phyloP scores from a whole-genome alignment of 2,888 invertebrate species.

The Apotomis turbidana region DNA sequence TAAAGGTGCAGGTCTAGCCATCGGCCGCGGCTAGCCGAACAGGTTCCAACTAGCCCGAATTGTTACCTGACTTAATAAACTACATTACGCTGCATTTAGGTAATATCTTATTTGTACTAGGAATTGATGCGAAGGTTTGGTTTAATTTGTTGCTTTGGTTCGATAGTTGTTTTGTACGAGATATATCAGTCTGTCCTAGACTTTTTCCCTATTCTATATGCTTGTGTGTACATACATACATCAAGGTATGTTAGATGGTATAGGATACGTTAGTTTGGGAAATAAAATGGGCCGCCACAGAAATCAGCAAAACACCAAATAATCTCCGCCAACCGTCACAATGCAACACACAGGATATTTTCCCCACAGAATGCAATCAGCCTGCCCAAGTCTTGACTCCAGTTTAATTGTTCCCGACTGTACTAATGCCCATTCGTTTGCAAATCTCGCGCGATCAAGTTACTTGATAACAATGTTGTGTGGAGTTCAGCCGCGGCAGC shows the following conservation, averaged over 20 bases:
- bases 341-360: not conserved
- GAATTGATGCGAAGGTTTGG: too few species aligned
- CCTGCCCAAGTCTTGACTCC: slow-evolving; percentile 19
- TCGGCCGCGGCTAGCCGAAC: slow-evolving; percentile 22
- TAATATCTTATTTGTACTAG: too few species aligned
- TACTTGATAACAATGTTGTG: slow-evolving; percentile 36
- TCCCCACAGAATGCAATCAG: slow-evolving; percentile 10
- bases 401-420: slow-evolving; percentile 33
- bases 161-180: too few species aligned
- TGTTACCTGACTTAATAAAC: slow-evolving; percentile 51
- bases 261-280: too few species aligned
- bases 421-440: slow-evolving; percentile 34
- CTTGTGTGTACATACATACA: too few species aligned
- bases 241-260: too few species aligned
- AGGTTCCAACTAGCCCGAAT: slow-evolving; percentile 43
- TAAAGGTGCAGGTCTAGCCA: not conserved
- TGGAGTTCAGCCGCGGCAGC: slow-evolving; percentile 23
- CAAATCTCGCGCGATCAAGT: slow-evolving; percentile 35
- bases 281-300: too few species aligned
- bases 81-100: too few species aligned
- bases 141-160: too few species aligned
- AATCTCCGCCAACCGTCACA: not conserved
- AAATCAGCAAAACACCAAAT: too few species aligned
- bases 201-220: too few species aligned
- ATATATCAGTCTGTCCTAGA: too few species aligned